Evolutionary conservation across 2,888 invertebrate species (phyloP).

Genomic region (Eulithis testata): DNA sequence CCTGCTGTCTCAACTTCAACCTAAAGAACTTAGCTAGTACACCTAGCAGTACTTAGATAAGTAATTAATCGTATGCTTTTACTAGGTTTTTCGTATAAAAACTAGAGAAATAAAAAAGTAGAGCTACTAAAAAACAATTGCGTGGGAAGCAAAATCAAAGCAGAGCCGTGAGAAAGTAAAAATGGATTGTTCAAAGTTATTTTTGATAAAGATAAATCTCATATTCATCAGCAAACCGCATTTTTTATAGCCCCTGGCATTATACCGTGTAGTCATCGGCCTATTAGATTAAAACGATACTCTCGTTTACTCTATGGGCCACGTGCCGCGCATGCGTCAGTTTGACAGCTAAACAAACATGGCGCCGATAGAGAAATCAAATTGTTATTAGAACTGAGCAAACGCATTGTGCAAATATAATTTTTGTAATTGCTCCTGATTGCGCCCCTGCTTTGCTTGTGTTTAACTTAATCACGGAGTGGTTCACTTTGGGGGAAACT

Average conservation of each 20-base stretch:
- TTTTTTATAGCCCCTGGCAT: slow-evolving; percentile 54
- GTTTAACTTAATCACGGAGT: slow-evolving; percentile 50
- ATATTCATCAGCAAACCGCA: slow-evolving; percentile 47
- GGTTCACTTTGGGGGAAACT: slow-evolving; percentile 57
- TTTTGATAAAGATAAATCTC: slow-evolving; percentile 59
- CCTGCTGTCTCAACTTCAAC: too few species aligned
- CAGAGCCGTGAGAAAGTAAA: slow-evolving; percentile 47
- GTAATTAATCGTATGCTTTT: too few species aligned
- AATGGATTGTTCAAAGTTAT: slow-evolving; percentile 48
- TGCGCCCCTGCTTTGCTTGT: slow-evolving; percentile 59
- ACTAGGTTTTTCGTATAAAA: too few species aligned
- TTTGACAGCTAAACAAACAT: slow-evolving; percentile 81
- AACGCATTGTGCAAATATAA: slow-evolving; percentile 77
- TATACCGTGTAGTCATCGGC: slow-evolving; percentile 54
- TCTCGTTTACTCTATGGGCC: slow-evolving; percentile 55
- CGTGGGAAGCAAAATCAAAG: slow-evolving; percentile 21
- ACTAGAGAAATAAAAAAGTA: too few species aligned
- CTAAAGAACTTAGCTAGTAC: too few species aligned
- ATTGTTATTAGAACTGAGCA: slow-evolving; percentile 76
- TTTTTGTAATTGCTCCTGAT: slow-evolving; percentile 74
- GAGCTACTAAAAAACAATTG: not conserved
- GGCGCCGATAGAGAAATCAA: slow-evolving; percentile 75
- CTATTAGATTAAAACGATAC: slow-evolving; percentile 68
- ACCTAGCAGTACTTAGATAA: too few species aligned
- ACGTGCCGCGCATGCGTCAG: slow-evolving; percentile 71